These are phyloP conservation scores for Orientallactaga sibirica DNA, from an alignment of 2,797 vertebrate genomes.

Conservation along the genomic window DNA sequence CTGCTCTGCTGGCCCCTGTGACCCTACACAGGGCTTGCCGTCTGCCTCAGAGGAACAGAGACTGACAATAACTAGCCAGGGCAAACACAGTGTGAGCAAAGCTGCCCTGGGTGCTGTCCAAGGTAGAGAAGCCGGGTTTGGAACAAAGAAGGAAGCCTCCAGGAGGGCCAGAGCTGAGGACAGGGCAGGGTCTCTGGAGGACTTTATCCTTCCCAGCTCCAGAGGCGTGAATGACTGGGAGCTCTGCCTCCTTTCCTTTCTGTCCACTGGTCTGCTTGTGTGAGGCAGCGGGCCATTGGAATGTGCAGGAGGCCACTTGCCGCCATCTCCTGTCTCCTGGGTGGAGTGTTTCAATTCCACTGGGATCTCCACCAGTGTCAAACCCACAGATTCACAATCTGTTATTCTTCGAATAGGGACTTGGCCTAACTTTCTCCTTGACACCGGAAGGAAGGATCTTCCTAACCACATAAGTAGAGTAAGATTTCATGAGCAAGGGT, in stretches of 20 bases:
- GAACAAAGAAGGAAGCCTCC: neutral
- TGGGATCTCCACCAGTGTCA: constrained; percentile 54
- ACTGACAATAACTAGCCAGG: neutral
- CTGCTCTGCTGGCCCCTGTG: neutral
- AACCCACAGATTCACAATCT: constrained; percentile 57
- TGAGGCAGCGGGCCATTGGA: neutral
- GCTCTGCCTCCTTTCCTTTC: constrained; percentile 20
- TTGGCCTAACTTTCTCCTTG: constrained; percentile 55
- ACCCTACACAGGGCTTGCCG: neutral
- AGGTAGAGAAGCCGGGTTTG: neutral
- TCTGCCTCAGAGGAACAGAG: neutral
- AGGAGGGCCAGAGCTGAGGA: neutral
- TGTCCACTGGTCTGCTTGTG: constrained; percentile 15
- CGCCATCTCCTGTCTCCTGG: neutral
- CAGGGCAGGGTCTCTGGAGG: neutral
- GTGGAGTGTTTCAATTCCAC: constrained; percentile 54
- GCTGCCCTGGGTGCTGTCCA: neutral
- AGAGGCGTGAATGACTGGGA: constrained; percentile 43
- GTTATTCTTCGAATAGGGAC: constrained; percentile 1
- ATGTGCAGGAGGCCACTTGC: neutral
- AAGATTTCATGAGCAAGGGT: constrained; percentile 21
- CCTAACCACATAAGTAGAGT: constrained; percentile 48
- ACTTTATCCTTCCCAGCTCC: neutral
- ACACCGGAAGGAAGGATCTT: constrained; percentile 15
- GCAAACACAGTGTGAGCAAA: neutral